Percentiles rank a stretch among this genome's conserved stretches.
Evolutionary conservation across 2,888 invertebrate species (phyloP).

Genomic region (Nomada goodeniana): DNA sequence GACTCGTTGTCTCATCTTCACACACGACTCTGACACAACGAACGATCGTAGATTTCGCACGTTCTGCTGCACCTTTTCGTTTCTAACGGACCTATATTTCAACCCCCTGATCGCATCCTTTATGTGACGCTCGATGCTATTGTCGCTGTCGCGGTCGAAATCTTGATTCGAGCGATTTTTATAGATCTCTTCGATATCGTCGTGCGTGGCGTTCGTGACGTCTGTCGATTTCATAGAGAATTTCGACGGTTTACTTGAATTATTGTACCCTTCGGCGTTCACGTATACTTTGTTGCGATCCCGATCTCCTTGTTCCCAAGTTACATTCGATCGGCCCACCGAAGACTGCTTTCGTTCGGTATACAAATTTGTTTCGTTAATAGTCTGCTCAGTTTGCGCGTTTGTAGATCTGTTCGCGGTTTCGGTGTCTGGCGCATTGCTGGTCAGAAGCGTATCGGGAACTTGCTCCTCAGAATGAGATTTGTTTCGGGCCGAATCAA

Average conservation of each 20-base stretch:
- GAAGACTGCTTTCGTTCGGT: background rate
- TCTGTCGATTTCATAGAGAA: background rate
- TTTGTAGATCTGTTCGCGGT: background rate
- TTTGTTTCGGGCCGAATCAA: background rate
- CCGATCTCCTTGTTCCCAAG: background rate
- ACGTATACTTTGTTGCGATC: background rate
- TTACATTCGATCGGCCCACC: too few species aligned
- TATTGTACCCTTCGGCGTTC: background rate
- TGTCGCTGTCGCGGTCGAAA: conserved; percentile 68
- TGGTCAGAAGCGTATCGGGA: background rate
- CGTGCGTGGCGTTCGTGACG: background rate
- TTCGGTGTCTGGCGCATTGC: background rate
- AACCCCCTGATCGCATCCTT: background rate
- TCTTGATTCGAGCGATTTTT: conserved; percentile 57
- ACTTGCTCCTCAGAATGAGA: background rate
- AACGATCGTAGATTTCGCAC: conserved; percentile 15
- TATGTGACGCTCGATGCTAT: conserved; percentile 23
- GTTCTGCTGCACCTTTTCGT: background rate
- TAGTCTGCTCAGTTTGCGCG: background rate
- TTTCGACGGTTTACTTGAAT: background rate
- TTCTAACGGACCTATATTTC: background rate
- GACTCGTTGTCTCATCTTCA: conserved; percentile 15
- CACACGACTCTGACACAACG: conserved; percentile 21
- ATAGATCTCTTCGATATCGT: conserved; percentile 44
- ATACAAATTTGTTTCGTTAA: background rate